phyloP scores from a whole-genome alignment of 2,888 invertebrate species.

The Zonitis immaculata region DNA sequence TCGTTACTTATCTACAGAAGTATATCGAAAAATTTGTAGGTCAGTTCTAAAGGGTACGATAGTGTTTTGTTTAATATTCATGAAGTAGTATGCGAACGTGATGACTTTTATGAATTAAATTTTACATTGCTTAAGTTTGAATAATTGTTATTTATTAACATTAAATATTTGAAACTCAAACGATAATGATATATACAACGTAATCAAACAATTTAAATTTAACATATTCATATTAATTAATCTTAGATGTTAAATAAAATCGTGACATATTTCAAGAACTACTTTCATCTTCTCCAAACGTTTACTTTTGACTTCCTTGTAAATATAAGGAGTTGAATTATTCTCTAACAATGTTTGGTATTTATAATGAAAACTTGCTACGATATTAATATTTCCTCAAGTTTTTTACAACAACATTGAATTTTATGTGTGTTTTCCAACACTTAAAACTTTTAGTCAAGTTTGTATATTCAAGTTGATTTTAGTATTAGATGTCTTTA shows the following conservation, averaged over 20 bases:
- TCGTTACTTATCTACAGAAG: neutral
- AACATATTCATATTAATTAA: neutral
- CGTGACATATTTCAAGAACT: neutral
- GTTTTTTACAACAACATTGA: slow-evolving; percentile 1
- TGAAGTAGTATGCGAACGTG: slow-evolving; percentile 10
- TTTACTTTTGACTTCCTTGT: neutral
- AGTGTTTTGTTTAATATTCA: slow-evolving; percentile 15
- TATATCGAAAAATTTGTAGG: neutral
- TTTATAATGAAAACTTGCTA: neutral
- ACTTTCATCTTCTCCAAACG: neutral
- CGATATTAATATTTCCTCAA: slow-evolving; percentile 1
- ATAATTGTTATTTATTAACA: slow-evolving; percentile 8
- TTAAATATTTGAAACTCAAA: neutral
- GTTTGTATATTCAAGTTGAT: neutral
- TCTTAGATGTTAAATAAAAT: neutral
- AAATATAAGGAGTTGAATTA: neutral
- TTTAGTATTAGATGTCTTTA: neutral
- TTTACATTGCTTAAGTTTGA: slow-evolving; percentile 4
- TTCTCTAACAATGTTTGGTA: neutral
- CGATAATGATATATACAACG: neutral
- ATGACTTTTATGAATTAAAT: slow-evolving; percentile 14
- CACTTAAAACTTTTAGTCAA: neutral
- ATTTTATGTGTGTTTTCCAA: slow-evolving; percentile 1
- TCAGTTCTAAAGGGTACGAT: slow-evolving; percentile 4
- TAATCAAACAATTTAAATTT: neutral